Base-by-base conservation (phyloP, 2,888 invertebrate species). In the Andrena chrysosceles region DNA sequence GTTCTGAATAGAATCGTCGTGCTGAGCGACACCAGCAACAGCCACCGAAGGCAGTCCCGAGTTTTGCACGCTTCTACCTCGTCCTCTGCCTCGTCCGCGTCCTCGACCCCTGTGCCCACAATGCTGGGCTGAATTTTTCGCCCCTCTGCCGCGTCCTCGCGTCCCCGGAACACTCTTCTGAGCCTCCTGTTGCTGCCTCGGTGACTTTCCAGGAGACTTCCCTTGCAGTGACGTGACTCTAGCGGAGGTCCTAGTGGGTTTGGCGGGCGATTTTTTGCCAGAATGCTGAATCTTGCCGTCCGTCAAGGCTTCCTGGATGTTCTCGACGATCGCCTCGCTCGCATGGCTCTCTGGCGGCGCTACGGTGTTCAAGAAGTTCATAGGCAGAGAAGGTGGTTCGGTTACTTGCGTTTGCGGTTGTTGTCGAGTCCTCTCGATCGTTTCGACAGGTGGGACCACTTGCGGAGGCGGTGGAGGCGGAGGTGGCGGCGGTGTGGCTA, bases 1-100 rank as follows among this genome's bases (percentile, higher is more conserved):
- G 92, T 96, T 97, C 85, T 97, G 97, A 80, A 97, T 97, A 2
- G 97, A 96, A 89, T 96, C 96, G 29, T 95, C 95, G 88, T 94
- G 95, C 75, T 95, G 95, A 54, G 95, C 92, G 0, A 87, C 84
- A 71, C 89, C 90, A 0, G 85, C 76, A 3, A 86, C 87, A 6
- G 89, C 78, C 7, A 90, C 73, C 59, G 90, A 60, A 2, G 89
- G 62, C 16, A 89, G 81, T 10, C 86, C 76, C 0, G 88, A 73
- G 70, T 80, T 91, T 71, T 85, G 77, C 8, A 66, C 87, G 8
- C 71, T 84, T 49, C 86, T 83, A 23, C 83, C 89, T 63, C 94
- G 92, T 2, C 94, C 94, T 56, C 95, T 93, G 0, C 89, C 90
- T 31, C 94, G 73, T 7, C 94, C 94, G 2, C 93, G 89, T 26